Conservation (phyloP, 2,113 vertebrate species). For the Platichthys flesus region DNA sequence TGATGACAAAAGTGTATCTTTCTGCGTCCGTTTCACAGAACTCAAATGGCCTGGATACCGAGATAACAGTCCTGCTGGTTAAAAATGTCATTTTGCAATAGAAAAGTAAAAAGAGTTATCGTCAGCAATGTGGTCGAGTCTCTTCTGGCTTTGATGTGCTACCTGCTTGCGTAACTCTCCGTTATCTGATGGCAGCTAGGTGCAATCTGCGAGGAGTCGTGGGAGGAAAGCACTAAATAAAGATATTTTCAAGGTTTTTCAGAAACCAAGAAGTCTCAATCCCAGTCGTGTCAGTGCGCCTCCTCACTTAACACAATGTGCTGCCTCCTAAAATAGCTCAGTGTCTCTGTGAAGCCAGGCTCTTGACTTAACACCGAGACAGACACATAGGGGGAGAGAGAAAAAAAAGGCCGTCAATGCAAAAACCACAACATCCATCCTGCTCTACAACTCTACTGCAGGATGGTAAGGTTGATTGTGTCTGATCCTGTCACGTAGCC, state of each 20-base stretch:
- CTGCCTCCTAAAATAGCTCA: slow-evolving; percentile 76
- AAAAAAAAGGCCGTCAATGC: slow-evolving; percentile 28
- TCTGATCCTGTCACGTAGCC: slow-evolving; percentile 30
- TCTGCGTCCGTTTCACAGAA: not conserved
- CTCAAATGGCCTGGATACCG: not conserved
- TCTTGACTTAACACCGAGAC: slow-evolving; percentile 59
- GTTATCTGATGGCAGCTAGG: slow-evolving; percentile 59
- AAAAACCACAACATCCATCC: slow-evolving; percentile 52
- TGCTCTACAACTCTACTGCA: slow-evolving; percentile 21
- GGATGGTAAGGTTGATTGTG: slow-evolving; percentile 25
- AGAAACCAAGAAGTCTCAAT: slow-evolving; percentile 65
- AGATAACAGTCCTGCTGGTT: slow-evolving; percentile 15
- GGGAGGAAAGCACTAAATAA: slow-evolving; percentile 63
- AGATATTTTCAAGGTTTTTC: slow-evolving; percentile 65
- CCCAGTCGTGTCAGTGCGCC: slow-evolving; percentile 67
- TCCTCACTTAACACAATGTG: slow-evolving; percentile 63
- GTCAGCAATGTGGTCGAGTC: slow-evolving; percentile 16
- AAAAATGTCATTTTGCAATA: slow-evolving; percentile 31
- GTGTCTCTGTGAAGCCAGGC: slow-evolving; percentile 62
- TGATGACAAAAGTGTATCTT: not conserved
- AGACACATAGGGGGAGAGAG: slow-evolving; percentile 37
- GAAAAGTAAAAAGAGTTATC: slow-evolving; percentile 10
- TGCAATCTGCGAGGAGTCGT: slow-evolving; percentile 54
- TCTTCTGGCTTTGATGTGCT: slow-evolving; percentile 42
- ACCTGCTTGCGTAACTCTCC: slow-evolving; percentile 20